Evolutionary conservation across 2,888 invertebrate species (phyloP), one percentile per base, ranked within the genome.

Genomic region (Amphipyra berbera): DNA sequence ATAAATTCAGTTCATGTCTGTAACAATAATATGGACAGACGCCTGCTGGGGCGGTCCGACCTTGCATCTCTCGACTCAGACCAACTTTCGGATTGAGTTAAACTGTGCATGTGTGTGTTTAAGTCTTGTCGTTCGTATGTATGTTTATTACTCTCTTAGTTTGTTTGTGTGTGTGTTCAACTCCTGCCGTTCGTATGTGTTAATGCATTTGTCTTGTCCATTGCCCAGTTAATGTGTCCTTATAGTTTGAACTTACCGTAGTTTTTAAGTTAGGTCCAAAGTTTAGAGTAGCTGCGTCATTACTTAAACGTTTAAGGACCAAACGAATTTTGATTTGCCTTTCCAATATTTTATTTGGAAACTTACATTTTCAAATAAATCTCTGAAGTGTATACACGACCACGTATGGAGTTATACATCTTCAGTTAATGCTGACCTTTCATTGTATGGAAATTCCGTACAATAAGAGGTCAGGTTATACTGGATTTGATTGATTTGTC

Each of bases 161-260:
- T 13, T 13, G 38, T 72, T 27, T 48, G 37, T 48, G 48, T 8
- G 48, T 49, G n/a, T n/a, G n/a, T 44, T 30, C 6, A 30, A 30
- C 30, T 30, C 6, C 49, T 12, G 10, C n/a, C n/a, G 8, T 10
- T 40, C n/a, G 40, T 27, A 27, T 27, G 40, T 38, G 49, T 35
- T 73, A 70, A 70, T 73, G 74, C 61, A 45, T 68, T 70, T 68
- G 52, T 73, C 74, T 56, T 73, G 69, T 73, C 52, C 33, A 2
- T 35, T 33, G 60, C 13, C 38, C 15, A 46, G 47, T 48, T 66
- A 57, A 68, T 48, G 38, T 59, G 33, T 38, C 30, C 61, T 53
- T 53, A 48, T n/a, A 56, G 50, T 67, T 66, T 33, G 12, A 10
- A 42, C 35, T 68, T 54, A 44, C 40, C 10, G 12, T 49, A 27